These are phyloP conservation scores for Sarcophaga caerulescens DNA, from an alignment of 2,888 invertebrate genomes.

Conservation along the genomic window DNA sequence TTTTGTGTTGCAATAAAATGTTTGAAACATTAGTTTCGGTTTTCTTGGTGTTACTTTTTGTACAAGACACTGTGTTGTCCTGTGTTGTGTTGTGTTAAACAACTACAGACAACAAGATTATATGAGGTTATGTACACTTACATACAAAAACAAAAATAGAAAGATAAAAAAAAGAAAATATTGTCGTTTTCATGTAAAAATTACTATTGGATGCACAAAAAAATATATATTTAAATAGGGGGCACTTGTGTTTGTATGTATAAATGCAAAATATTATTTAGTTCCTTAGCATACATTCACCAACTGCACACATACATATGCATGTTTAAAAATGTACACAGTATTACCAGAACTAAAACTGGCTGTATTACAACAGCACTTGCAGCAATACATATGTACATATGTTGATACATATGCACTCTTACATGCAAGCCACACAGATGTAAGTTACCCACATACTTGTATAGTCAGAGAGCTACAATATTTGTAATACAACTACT, in stretches of 20 bases:
- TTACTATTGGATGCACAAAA: background rate
- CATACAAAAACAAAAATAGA: background rate
- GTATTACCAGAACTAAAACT: constrained; percentile 14
- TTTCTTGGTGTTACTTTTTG: constrained; percentile 54
- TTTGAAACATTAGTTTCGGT: constrained; percentile 52
- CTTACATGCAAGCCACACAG: background rate
- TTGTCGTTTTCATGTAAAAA: constrained; percentile 56
- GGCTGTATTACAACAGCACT: constrained; percentile 10
- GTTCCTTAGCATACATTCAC: background rate
- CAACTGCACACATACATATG: background rate
- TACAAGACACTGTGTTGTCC: constrained; percentile 46
- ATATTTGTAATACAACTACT: background rate
- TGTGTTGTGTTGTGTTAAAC: constrained; percentile 34
- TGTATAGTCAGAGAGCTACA: background rate
- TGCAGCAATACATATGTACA: background rate
- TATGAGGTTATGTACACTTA: constrained; percentile 45
- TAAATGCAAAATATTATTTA: background rate
- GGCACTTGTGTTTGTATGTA: background rate
- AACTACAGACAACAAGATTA: constrained; percentile 45
- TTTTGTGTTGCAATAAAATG: constrained; percentile 12
- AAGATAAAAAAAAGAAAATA: background rate
- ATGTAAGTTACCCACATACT: background rate
- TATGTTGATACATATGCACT: background rate
- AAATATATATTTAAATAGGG: background rate
- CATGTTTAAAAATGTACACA: constrained; percentile 33